Percentiles rank a stretch among this genome's conserved stretches.
Evolutionary conservation across 2,888 invertebrate genomes (phyloP).

Genomic region (Hypsopygia costalis): DNA sequence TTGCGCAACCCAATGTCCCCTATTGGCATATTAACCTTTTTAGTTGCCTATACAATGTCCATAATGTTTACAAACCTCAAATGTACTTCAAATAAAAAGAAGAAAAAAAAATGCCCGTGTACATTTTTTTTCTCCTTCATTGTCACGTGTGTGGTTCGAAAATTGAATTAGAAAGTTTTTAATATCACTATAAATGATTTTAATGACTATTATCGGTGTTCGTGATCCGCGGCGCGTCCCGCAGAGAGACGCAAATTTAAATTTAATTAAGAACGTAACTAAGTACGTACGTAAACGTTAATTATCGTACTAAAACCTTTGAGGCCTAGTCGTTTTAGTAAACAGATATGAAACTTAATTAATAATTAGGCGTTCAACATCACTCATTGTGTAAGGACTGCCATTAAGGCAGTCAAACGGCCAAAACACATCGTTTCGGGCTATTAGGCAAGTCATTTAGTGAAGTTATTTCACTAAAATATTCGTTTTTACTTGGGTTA

Average conservation of each 20-base stretch:
- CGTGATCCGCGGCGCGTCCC: conserved; percentile 55
- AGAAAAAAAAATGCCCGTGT: too few relatives aligned
- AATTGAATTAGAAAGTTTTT: conserved; percentile 47
- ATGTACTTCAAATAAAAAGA: not conserved
- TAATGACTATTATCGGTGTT: conserved; percentile 40
- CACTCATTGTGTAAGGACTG: conserved; percentile 40
- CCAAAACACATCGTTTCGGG: conserved; percentile 30
- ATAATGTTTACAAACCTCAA: conserved; percentile 35
- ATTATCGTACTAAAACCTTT: conserved; percentile 23
- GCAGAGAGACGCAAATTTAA: conserved; percentile 59
- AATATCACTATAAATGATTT: conserved; percentile 29
- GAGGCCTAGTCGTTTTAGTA: conserved; percentile 22
- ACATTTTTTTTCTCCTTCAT: conserved; percentile 13
- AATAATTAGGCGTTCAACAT: conserved; percentile 42
- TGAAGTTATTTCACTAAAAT: conserved; percentile 35
- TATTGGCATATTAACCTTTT: conserved; percentile 51
- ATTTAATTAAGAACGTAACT: conserved; percentile 52
- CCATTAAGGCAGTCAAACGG: conserved; percentile 33
- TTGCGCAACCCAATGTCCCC: conserved; percentile 58
- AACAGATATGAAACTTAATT: conserved; percentile 40
- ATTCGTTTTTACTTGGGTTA: conserved; percentile 19
- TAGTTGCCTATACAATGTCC: conserved; percentile 41
- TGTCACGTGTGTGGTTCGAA: conserved; percentile 28
- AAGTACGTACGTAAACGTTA: conserved; percentile 46
- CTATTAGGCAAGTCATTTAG: conserved; percentile 36